These are phyloP conservation scores for Anguilla japonica DNA, from an alignment of 2,113 vertebrate genomes.

Conservation along the genomic window DNA sequence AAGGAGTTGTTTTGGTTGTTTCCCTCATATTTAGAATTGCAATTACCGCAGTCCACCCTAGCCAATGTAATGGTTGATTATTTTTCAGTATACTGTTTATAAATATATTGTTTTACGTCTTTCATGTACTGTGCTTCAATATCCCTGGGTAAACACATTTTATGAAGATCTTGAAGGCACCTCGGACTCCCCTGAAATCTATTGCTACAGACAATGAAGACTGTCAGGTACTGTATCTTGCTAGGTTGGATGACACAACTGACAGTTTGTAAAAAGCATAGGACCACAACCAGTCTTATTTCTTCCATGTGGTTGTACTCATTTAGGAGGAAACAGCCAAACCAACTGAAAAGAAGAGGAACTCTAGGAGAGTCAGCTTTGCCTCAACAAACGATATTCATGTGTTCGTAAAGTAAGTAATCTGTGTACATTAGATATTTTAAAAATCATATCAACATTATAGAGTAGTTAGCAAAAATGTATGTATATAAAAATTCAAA, in stretches of 20 bases:
- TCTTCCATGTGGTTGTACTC: neutral
- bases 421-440: neutral
- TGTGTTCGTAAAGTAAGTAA: conserved; percentile 66
- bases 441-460: too few relatives aligned
- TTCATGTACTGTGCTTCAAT: neutral
- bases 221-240: conserved; percentile 49
- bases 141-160: neutral
- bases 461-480: too few relatives aligned
- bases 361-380: conserved; percentile 75
- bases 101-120: neutral
- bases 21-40: neutral
- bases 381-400: conserved; percentile 66
- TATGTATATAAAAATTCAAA: neutral
- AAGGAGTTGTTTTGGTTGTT: neutral
- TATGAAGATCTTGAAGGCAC: conserved; percentile 70
- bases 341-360: conserved; percentile 61
- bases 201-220: conserved; percentile 58
- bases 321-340: conserved; percentile 60
- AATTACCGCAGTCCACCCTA: neutral
- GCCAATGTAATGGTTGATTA: neutral
- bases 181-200: conserved; percentile 55
- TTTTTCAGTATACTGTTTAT: neutral
- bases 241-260: neutral
- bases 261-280: neutral
- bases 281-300: neutral